These are phyloP conservation scores for Tethya wilhelma DNA, from an alignment of 37 sponge, comb jelly and placozoan genomes.

Conservation along the genomic window DNA sequence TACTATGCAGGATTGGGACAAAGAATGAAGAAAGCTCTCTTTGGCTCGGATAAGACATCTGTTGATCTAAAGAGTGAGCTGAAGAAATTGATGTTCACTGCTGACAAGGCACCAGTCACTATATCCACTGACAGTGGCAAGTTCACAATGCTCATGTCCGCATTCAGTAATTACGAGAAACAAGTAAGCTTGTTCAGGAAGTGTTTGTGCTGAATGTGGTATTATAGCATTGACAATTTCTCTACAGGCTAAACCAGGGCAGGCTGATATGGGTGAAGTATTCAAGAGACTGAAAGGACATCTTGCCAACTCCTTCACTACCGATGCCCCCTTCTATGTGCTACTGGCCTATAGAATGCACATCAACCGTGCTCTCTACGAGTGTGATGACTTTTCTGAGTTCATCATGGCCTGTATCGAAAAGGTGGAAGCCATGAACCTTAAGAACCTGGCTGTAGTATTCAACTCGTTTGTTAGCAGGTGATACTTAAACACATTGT, in stretches of 20 bases:
- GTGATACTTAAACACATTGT: no score
- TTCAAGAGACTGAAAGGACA: slow-evolving; percentile 27
- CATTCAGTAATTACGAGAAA: slow-evolving; percentile 56
- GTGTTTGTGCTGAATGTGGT: background rate
- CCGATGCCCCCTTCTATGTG: slow-evolving; percentile 61
- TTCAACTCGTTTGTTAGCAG: background rate
- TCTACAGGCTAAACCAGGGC: slow-evolving; percentile 38
- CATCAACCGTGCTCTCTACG: background rate
- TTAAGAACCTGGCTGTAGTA: background rate
- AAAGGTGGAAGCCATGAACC: slow-evolving; percentile 11
- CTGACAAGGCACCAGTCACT: slow-evolving; percentile 2
- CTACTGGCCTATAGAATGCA: slow-evolving; percentile 40
- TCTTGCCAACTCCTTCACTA: slow-evolving; percentile 11
- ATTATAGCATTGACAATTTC: background rate
- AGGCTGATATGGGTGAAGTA: slow-evolving; percentile 23
- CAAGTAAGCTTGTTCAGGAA: slow-evolving; percentile 17
- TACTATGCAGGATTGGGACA: no score
- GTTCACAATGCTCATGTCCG: slow-evolving; percentile 51
- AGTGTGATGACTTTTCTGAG: slow-evolving; percentile 41
- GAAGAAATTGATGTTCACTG: slow-evolving; percentile 51
- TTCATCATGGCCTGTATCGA: slow-evolving; percentile 43
- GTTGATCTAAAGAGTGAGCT: slow-evolving; percentile 48
- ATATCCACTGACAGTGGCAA: slow-evolving; percentile 18
- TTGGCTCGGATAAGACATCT: slow-evolving; percentile 9
- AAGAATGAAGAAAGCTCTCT: background rate